phyloP scores from a whole-genome alignment of 2,888 invertebrate genomes.

The Thalpophila matura region DNA sequence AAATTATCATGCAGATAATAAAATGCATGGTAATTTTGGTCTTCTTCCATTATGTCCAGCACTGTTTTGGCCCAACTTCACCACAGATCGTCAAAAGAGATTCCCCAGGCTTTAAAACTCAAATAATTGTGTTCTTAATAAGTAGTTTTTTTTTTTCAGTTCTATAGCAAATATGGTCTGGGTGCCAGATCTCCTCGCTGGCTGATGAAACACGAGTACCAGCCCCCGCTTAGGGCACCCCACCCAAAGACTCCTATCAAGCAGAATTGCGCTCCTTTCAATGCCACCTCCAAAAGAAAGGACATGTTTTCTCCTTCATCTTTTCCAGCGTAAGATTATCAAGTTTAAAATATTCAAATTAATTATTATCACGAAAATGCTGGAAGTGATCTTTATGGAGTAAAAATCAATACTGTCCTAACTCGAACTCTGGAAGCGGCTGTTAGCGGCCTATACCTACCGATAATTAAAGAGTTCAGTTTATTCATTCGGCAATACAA shows the following conservation, averaged over 20 bases:
- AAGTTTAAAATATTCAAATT: background rate
- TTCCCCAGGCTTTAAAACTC: no score
- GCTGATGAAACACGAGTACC: slow-evolving; percentile 80
- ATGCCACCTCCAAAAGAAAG: slow-evolving; percentile 81
- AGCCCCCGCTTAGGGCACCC: slow-evolving; percentile 79
- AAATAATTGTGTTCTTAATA: no score
- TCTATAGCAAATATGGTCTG: slow-evolving; percentile 78
- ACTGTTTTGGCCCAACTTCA: no score
- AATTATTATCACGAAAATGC: background rate
- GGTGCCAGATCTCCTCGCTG: slow-evolving; percentile 82
- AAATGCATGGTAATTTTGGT: no score
- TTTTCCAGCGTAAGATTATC: slow-evolving; percentile 80
- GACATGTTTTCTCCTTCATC: slow-evolving; percentile 72
- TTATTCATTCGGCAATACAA: no score
- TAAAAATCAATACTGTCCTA: no score
- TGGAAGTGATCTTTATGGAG: no score
- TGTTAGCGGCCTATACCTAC: no score
- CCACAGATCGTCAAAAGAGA: no score
- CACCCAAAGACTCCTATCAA: slow-evolving; percentile 62
- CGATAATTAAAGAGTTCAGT: background rate
- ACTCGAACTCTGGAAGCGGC: no score
- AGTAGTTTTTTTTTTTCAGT: slow-evolving; percentile 74
- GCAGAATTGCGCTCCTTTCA: slow-evolving; percentile 85
- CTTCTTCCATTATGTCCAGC: no score
- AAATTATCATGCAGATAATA: no score